Percentiles rank a stretch among this genome's conserved stretches.
These are phyloP conservation scores for Manis pentadactyla DNA, from an alignment of 2,797 vertebrate genomes.

Conservation along the genomic window DNA sequence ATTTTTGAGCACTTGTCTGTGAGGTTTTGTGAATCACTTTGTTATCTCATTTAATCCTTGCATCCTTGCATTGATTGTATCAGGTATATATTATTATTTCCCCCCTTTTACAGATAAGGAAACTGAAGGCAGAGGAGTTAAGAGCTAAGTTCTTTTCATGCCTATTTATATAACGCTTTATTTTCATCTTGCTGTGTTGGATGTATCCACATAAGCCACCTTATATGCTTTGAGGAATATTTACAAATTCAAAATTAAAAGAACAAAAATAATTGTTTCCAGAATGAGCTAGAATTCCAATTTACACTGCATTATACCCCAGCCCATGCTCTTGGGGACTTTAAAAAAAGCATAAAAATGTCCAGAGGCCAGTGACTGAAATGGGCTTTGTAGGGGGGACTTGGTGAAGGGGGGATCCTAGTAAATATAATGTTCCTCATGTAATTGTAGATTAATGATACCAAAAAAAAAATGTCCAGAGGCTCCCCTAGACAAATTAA, in stretches of 20 bases:
- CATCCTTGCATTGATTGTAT: neutral
- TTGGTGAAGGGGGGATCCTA: too few relatives aligned
- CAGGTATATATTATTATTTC: neutral
- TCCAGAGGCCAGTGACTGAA: too few relatives aligned
- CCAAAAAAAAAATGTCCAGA: neutral
- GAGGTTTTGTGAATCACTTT: neutral
- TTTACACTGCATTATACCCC: neutral
- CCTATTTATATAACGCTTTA: neutral
- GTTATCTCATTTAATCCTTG: neutral
- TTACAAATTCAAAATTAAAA: conserved; percentile 30
- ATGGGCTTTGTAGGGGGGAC: too few relatives aligned
- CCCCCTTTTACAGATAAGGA: neutral
- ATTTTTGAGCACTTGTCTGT: neutral
- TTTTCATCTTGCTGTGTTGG: neutral
- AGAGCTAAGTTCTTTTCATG: neutral
- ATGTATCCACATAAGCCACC: neutral
- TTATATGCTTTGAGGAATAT: neutral
- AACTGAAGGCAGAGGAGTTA: neutral
- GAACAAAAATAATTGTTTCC: neutral
- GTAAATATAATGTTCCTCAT: too few relatives aligned
- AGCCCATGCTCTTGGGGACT: neutral
- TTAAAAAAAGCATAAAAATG: neutral
- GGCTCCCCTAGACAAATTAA: neutral
- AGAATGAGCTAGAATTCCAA: neutral
- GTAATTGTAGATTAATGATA: too few relatives aligned